Evolutionary conservation across 2,113 vertebrate species (phyloP).

Genomic region (Petromus typicus): DNA sequence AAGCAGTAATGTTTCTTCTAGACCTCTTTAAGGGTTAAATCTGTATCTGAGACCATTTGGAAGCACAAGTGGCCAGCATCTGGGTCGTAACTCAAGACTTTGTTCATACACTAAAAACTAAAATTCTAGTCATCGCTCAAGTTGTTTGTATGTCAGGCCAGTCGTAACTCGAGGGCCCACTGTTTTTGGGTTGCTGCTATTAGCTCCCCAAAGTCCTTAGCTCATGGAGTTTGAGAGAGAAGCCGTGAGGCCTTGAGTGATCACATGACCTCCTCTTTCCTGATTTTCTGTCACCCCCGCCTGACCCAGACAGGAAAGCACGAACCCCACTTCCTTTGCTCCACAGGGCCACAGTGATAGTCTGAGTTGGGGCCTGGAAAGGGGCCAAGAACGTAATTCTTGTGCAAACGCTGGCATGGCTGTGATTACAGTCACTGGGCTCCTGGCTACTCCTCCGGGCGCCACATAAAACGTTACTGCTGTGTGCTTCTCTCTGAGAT

Average conservation of each 20-base stretch:
- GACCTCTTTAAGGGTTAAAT: too few relatives aligned
- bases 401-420: not conserved
- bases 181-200: too few relatives aligned
- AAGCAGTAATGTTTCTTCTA: too few relatives aligned
- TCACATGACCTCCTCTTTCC: fast-evolving
- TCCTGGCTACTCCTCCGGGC: fast-evolving
- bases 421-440: not conserved
- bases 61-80: too few relatives aligned
- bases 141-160: too few relatives aligned
- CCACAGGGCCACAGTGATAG: not conserved
- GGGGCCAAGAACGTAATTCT: not conserved
- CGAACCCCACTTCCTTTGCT: too few relatives aligned
- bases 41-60: too few relatives aligned
- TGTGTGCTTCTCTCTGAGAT: not conserved
- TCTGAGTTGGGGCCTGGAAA: too few relatives aligned
- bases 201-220: not conserved
- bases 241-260: not conserved
- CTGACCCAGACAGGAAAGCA: not conserved
- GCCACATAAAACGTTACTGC: not conserved
- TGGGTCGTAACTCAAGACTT: too few relatives aligned
- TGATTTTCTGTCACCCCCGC: not conserved
- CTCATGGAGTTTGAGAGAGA: not conserved
- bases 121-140: too few relatives aligned
- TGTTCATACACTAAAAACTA: too few relatives aligned
- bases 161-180: too few relatives aligned